These are phyloP conservation scores for Otus scops DNA, from an alignment of 2,797 vertebrate genomes.

Conservation along the genomic window DNA sequence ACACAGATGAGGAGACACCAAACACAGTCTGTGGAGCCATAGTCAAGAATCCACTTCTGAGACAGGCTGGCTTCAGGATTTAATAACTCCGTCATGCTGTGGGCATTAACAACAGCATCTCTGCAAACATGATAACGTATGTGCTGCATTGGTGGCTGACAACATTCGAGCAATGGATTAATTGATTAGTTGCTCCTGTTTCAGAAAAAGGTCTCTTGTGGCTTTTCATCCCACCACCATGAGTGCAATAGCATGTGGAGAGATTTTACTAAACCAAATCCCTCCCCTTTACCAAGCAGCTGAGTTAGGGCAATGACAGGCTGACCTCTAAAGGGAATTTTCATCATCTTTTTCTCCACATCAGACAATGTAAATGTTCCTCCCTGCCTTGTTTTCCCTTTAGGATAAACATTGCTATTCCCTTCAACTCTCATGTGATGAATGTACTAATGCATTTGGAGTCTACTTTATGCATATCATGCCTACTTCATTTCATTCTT, in stretches of 20 bases:
- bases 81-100: not conserved
- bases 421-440: not conserved
- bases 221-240: not conserved
- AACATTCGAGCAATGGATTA: not conserved
- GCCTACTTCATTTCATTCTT: not conserved
- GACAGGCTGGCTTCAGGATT: not conserved
- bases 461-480: not conserved
- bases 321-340: not conserved
- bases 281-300: not conserved
- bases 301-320: not conserved
- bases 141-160: not conserved
- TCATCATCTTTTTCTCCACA: not conserved
- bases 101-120: not conserved
- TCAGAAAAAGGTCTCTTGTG: not conserved
- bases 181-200: not conserved
- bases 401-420: not conserved
- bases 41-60: not conserved
- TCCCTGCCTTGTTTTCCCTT: not conserved
- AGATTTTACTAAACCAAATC: not conserved
- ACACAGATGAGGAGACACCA: not conserved
- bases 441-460: not conserved
- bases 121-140: not conserved
- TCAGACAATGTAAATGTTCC: not conserved
- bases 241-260: not conserved
- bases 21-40: not conserved